phyloP scores from a whole-genome alignment of 2,113 vertebrate genomes.

The Bubalus kerabau region DNA sequence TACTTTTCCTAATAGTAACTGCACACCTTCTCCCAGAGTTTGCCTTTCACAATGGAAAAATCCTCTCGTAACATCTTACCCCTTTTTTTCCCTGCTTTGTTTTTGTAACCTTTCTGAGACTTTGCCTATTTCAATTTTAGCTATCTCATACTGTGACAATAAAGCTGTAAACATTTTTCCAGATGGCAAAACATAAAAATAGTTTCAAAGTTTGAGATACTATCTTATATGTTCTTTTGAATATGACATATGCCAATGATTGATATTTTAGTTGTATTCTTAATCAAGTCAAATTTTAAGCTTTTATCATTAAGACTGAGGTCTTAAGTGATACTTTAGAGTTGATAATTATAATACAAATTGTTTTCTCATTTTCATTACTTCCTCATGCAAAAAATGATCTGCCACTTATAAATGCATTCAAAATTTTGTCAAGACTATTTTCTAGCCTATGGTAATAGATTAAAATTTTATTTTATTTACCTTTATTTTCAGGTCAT shows the following conservation, averaged over 20 bases:
- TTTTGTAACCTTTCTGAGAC: neutral
- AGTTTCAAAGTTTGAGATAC: constrained; percentile 34
- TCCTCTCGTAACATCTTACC: neutral
- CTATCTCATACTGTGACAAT: constrained; percentile 28
- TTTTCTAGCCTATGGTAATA: neutral
- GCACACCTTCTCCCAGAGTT: neutral
- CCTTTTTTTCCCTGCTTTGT: neutral
- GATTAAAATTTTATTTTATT: neutral
- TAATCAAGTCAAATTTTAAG: constrained; percentile 40
- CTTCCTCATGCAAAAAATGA: neutral
- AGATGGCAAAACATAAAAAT: constrained; percentile 38
- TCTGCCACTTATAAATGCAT: neutral
- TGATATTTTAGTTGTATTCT: constrained; percentile 35
- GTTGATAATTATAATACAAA: neutral
- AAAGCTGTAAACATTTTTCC: constrained; percentile 26
- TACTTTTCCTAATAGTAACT: neutral
- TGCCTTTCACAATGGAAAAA: neutral
- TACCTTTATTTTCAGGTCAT: neutral
- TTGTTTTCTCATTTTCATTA: neutral
- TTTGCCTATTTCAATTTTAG: constrained; percentile 16
- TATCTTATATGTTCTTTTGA: constrained; percentile 19
- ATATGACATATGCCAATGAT: constrained; percentile 18
- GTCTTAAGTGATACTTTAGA: neutral
- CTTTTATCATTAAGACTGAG: neutral
- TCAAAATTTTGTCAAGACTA: neutral